Percentiles rank a stretch among this genome's conserved stretches.
These are phyloP conservation scores for Podarcis raffonei DNA, from an alignment of 2,113 vertebrate species.

Conservation along the genomic window DNA sequence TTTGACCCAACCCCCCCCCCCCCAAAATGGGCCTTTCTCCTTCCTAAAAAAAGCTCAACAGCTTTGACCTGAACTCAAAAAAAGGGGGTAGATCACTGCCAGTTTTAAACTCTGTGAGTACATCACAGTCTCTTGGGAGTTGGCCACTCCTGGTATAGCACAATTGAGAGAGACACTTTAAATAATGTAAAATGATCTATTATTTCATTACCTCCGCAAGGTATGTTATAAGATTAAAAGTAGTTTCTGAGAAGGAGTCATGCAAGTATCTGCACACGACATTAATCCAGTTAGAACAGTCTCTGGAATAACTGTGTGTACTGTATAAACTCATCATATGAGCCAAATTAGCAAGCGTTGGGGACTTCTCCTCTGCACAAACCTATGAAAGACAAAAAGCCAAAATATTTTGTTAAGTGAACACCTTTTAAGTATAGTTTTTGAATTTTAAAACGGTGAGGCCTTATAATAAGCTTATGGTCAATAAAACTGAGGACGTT, in stretches of 20 bases:
- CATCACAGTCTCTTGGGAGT: too few relatives aligned
- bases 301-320: constrained; percentile 95
- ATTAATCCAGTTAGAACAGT: constrained; percentile 97
- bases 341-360: constrained; percentile 92
- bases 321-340: constrained; percentile 99
- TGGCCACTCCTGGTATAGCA: accelerated
- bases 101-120: too few relatives aligned
- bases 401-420: background rate
- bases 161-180: background rate
- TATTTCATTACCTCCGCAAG: constrained; percentile 88
- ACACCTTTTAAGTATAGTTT: background rate
- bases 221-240: constrained; percentile 93
- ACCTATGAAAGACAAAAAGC: constrained; percentile 70
- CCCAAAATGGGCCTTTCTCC: too few relatives aligned
- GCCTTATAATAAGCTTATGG: background rate
- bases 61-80: too few relatives aligned
- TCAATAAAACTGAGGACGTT: background rate
- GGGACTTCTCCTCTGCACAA: constrained; percentile 92
- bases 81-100: too few relatives aligned
- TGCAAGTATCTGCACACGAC: constrained; percentile 97
- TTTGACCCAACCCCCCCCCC: too few relatives aligned
- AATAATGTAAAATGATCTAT: background rate
- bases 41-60: too few relatives aligned
- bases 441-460: background rate
- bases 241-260: constrained; percentile 93